These are phyloP conservation scores for Glareola pratincola DNA, from an alignment of 2,113 vertebrate genomes.

Conservation along the genomic window DNA sequence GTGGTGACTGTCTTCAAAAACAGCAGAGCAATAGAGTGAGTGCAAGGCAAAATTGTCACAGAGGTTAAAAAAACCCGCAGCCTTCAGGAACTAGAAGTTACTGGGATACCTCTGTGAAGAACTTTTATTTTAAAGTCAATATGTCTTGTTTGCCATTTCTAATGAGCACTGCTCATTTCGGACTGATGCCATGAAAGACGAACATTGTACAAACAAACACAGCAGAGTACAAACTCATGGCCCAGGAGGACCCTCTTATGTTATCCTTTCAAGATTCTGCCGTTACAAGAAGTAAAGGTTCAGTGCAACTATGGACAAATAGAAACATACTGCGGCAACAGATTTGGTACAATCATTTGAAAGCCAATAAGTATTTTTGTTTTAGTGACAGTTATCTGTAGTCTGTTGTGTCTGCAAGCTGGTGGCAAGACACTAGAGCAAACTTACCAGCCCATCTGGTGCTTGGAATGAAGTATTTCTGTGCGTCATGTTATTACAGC, in stretches of 20 bases:
- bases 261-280: background rate
- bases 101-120: background rate
- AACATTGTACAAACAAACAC: background rate
- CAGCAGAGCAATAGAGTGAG: background rate
- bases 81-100: background rate
- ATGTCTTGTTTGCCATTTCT: background rate
- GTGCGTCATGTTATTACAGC: background rate
- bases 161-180: background rate
- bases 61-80: background rate
- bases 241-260: background rate
- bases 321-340: conserved; percentile 44
- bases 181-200: background rate
- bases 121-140: background rate
- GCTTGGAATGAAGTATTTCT: conserved; percentile 17
- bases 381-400: conserved; percentile 48
- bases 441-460: conserved; percentile 53
- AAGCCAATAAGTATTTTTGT: conserved; percentile 45
- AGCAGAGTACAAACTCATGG: background rate
- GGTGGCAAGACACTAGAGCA: conserved; percentile 53
- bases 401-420: conserved; percentile 53
- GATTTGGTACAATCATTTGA: conserved; percentile 18
- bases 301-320: conserved; percentile 12
- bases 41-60: background rate
- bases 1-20: background rate
- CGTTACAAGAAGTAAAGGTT: background rate